Conservation (phyloP, 2,797 vertebrate species). For the Poecilia gillii region DNA sequence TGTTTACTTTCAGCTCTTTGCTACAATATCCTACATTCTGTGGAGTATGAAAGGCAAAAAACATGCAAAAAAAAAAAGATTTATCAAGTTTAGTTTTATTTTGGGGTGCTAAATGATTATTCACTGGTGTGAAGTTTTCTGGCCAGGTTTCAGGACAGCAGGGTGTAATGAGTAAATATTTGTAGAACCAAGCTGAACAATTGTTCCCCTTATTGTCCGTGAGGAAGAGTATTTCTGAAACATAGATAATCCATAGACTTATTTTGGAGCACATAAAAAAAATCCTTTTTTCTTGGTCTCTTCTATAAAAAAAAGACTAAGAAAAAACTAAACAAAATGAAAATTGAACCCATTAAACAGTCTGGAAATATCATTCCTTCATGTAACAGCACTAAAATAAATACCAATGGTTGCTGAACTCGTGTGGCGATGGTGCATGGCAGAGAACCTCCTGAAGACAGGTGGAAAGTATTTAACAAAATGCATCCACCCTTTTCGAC, state of each 20-base stretch:
- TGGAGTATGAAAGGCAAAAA: neutral
- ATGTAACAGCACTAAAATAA: slow-evolving; percentile 21
- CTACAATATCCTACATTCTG: neutral
- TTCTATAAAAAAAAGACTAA: neutral
- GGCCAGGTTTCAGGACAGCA: neutral
- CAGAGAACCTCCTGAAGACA: slow-evolving; percentile 32
- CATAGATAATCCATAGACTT: neutral
- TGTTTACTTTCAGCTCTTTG: neutral
- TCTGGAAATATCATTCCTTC: slow-evolving; percentile 19
- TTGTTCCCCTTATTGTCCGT: slow-evolving; percentile 20
- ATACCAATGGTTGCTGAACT: slow-evolving; percentile 24
- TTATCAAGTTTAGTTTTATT: neutral
- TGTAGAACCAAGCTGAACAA: slow-evolving; percentile 23
- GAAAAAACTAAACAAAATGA: slow-evolving; percentile 1
- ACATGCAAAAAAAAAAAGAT: neutral
- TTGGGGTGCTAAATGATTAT: neutral
- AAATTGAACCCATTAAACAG: slow-evolving; percentile 12
- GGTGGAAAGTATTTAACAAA: slow-evolving; percentile 24
- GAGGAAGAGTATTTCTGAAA: slow-evolving; percentile 21
- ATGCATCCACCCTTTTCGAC: slow-evolving; percentile 28
- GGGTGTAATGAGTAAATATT: slow-evolving; percentile 3
- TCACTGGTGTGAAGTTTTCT: neutral
- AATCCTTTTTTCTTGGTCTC: neutral
- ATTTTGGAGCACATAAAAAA: neutral
- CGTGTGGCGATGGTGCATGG: slow-evolving; percentile 13